Conservation (phyloP, 2,888 invertebrate genomes). For the Resseliella maxima region DNA sequence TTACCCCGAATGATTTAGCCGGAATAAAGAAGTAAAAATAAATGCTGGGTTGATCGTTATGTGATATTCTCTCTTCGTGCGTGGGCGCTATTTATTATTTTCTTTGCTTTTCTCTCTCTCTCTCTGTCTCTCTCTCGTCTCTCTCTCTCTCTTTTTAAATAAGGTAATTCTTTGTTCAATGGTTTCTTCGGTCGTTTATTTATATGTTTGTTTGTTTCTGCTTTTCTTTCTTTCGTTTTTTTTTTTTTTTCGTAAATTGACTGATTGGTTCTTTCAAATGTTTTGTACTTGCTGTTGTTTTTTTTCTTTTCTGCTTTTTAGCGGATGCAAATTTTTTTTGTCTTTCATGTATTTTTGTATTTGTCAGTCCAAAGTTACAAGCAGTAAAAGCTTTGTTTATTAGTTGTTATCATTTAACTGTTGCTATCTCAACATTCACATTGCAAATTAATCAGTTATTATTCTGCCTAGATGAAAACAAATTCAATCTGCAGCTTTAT, state of each 20-base stretch:
- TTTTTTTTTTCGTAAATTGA: background rate
- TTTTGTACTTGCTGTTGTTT: background rate
- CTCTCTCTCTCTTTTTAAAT: no score
- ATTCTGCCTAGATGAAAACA: background rate
- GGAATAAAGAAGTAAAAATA: conserved; percentile 11
- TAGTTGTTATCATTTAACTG: background rate
- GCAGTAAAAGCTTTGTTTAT: background rate
- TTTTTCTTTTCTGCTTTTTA: background rate
- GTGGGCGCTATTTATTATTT: conserved; percentile 33
- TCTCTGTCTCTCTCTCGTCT: no score
- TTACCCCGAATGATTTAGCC: background rate
- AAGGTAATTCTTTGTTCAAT: conserved; percentile 7
- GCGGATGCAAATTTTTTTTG: background rate
- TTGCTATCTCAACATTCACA: conserved; percentile 2
- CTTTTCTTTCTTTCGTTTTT: background rate
- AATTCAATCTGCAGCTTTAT: background rate
- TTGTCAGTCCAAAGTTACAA: no score
- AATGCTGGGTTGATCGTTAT: conserved; percentile 30
- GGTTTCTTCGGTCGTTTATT: conserved; percentile 1
- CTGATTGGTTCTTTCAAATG: conserved; percentile 7
- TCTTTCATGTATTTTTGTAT: background rate
- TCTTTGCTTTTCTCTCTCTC: conserved; percentile 21
- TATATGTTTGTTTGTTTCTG: background rate
- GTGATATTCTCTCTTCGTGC: background rate
- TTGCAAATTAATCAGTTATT: background rate